These are phyloP conservation scores for Lasiurus cinereus DNA, from an alignment of 2,113 vertebrate species.

Conservation along the genomic window DNA sequence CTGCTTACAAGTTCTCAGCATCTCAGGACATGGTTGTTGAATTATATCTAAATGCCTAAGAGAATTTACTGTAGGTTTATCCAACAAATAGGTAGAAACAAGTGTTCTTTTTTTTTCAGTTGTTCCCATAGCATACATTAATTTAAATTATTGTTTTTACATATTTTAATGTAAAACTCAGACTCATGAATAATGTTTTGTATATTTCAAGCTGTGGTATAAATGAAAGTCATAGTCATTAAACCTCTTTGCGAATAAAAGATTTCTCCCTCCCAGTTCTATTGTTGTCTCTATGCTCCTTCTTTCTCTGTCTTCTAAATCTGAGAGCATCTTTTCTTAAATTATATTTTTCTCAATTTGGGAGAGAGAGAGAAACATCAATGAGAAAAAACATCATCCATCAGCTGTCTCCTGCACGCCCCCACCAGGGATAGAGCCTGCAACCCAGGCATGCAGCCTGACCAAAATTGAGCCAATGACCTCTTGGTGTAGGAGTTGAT, in stretches of 20 bases:
- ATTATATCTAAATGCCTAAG: neutral
- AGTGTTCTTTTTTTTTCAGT: neutral
- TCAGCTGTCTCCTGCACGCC: too few species aligned
- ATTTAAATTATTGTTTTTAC: neutral
- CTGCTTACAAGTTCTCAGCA: neutral
- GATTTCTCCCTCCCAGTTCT: neutral
- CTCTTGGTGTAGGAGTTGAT: too few species aligned
- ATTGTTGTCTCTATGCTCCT: neutral
- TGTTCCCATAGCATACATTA: slow-evolving; percentile 22
- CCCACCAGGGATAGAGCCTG: too few species aligned
- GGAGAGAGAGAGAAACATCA: too few species aligned
- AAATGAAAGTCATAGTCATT: slow-evolving; percentile 10
- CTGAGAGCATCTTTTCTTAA: neutral
- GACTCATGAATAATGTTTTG: neutral
- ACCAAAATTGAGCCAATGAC: too few species aligned
- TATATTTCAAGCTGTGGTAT: neutral
- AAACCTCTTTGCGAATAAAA: neutral
- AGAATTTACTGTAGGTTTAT: slow-evolving; percentile 20
- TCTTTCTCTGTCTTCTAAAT: neutral
- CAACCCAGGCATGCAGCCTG: too few species aligned
- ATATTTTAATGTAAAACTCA: slow-evolving; percentile 4
- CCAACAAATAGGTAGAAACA: neutral
- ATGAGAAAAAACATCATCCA: too few species aligned
- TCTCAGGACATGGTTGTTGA: neutral
- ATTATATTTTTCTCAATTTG: too few species aligned